Evolutionary conservation across 92 coral and sea anemone species (phyloP), one percentile per base, ranked within the genome.

Genomic region (Phenganax marumi): DNA sequence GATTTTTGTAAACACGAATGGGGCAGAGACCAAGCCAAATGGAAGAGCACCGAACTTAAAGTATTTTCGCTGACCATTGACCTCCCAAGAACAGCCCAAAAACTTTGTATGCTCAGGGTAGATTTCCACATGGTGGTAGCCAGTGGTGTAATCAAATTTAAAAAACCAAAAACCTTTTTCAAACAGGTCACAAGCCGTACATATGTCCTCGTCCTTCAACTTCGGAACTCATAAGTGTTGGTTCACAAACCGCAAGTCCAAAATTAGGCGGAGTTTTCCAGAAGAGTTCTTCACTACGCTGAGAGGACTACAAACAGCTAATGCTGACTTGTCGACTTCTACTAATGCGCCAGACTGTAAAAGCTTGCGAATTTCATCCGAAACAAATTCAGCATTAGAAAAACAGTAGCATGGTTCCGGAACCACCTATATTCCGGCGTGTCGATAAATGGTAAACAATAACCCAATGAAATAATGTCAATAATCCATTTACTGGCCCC

Each of bases 91-190:
- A 24, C 86, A 86, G 46, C 88, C 90, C 6, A 86, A 77, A 70
- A 78, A 84, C 13, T 51, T 47, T n/a, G 89, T 84, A 65, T 89
- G 84, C 18, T 62, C 86, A 8, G 87, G 83, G 43, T 33, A 84
- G 70, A 84, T 84, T 70, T 88, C 90, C 50, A 88, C 55, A 51
- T 77, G 88, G 77, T 88, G 88, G 48, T 84, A 84, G 2, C 90
- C 87, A 56, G 78, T 75, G 71, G 82, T 86, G 46, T 70, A 85
- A 47, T 68, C 83, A 77, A 85, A 76, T 50, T 68, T 69, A 58
- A 52, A 79, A 76, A 56, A 78, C 77, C 73, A 78, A 21, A 55
- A 68, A 43, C 76, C 79, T 12, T 52, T 39, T 26, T 81, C 51
- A 14, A 85, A 73, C 69, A 88, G 18, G 0, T 85, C 84, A 13